phyloP scores from a whole-genome alignment of 2,888 invertebrate genomes.

The Phlogophora meticulosa region DNA sequence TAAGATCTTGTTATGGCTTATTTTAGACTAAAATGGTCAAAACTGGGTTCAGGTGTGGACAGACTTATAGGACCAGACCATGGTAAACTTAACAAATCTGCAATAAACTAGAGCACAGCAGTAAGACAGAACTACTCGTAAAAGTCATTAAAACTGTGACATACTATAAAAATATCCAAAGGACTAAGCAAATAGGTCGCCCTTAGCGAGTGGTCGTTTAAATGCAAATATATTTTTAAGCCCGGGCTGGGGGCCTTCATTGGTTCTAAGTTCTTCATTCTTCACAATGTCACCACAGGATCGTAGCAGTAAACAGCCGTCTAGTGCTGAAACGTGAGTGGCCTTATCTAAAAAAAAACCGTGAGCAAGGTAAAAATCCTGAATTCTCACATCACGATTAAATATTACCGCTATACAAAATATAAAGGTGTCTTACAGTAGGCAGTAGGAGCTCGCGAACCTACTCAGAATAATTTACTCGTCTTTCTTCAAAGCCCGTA shows the following conservation, averaged over 20 bases:
- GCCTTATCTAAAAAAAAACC: no score
- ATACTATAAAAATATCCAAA: slow-evolving; percentile 23
- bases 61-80: no score
- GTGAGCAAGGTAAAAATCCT: slow-evolving; percentile 7
- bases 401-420: slow-evolving; percentile 18
- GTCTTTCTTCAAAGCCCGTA: slow-evolving; percentile 31
- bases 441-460: slow-evolving; percentile 28
- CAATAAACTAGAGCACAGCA: neutral
- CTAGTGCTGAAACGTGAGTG: no score
- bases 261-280: no score
- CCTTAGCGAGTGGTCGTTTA: no score
- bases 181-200: no score
- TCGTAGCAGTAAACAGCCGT: no score
- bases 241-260: no score
- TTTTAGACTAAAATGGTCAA: slow-evolving; percentile 46
- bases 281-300: no score
- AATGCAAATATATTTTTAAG: no score
- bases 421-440: slow-evolving; percentile 15
- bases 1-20: slow-evolving; percentile 42
- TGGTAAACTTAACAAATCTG: neutral
- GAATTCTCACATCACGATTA: neutral
- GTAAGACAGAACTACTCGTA: neutral
- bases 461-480: slow-evolving; percentile 43
- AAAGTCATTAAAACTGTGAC: neutral
- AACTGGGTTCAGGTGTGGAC: neutral